Conservation (phyloP, 2,888 invertebrate genomes). For the Tenthredo scrophulariae region DNA sequence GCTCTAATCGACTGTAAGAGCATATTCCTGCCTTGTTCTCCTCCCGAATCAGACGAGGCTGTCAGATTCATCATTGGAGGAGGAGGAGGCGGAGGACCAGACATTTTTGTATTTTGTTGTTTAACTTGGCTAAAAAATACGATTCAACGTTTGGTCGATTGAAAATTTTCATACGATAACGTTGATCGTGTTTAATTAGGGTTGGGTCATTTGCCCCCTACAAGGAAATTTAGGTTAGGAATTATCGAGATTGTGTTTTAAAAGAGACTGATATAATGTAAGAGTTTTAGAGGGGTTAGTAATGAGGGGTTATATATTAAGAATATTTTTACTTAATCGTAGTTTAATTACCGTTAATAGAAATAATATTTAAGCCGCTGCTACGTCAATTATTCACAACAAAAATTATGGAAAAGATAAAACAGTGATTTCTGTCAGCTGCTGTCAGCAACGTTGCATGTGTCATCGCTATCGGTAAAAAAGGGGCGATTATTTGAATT, state of each 20-base stretch:
- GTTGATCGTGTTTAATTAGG: slow-evolving; percentile 44
- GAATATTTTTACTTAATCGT: not conserved
- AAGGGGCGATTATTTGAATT: slow-evolving; percentile 32
- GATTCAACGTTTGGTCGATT: too few relatives aligned
- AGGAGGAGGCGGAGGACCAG: slow-evolving; percentile 84
- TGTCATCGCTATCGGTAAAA: slow-evolving; percentile 47
- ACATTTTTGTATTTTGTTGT: slow-evolving; percentile 69
- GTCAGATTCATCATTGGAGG: slow-evolving; percentile 81
- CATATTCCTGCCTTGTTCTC: slow-evolving; percentile 83
- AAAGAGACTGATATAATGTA: not conserved
- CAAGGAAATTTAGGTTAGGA: slow-evolving; percentile 44
- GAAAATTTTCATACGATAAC: not conserved
- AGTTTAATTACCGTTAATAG: slow-evolving; percentile 36
- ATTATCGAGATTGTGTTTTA: not conserved
- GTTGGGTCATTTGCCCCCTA: slow-evolving; percentile 49
- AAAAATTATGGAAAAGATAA: slow-evolving; percentile 30
- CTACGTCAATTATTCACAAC: slow-evolving; percentile 44
- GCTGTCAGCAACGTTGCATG: slow-evolving; percentile 31
- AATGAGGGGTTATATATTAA: not conserved
- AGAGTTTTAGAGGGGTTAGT: not conserved
- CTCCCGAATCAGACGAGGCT: slow-evolving; percentile 77
- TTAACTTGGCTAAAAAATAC: slow-evolving; percentile 14
- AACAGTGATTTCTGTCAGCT: slow-evolving; percentile 48
- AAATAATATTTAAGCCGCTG: slow-evolving; percentile 40
- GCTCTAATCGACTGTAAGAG: slow-evolving; percentile 91